Percentiles rank a stretch among this genome's conserved stretches.
Conservation (phyloP, 2,888 invertebrate genomes). For the Melieria omissa region DNA sequence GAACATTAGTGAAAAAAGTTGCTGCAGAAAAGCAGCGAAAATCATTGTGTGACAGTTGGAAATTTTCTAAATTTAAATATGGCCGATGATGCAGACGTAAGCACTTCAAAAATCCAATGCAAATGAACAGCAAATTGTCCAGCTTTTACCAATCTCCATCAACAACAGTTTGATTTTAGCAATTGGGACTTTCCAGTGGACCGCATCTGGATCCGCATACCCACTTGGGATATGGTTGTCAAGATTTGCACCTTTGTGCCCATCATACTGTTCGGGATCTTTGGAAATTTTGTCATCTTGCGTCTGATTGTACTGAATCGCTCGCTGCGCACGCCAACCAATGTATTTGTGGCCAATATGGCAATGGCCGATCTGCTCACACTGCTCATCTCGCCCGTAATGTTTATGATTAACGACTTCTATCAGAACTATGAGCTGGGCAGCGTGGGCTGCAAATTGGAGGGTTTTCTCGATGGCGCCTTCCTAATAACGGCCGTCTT, state of each 20-base stretch:
- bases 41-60: too few species aligned
- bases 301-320: conserved; percentile 73
- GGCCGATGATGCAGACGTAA: too few species aligned
- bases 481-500: conserved; percentile 81
- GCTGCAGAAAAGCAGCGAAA: too few species aligned
- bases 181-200: conserved; percentile 68
- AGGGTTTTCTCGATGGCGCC: conserved; percentile 81
- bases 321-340: conserved; percentile 76
- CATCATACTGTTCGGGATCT: conserved; percentile 74
- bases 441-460: conserved; percentile 78
- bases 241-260: conserved; percentile 73
- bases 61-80: too few species aligned
- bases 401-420: conserved; percentile 79
- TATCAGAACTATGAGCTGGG: conserved; percentile 83
- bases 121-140: too few species aligned
- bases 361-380: conserved; percentile 77
- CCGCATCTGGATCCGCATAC: conserved; percentile 74
- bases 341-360: conserved; percentile 80
- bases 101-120: too few species aligned
- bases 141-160: conserved; percentile 4
- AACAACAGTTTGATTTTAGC: conserved; percentile 61
- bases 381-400: conserved; percentile 78
- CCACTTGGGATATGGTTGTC: conserved; percentile 71
- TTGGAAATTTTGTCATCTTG: conserved; percentile 75
- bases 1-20: too few species aligned